Evolutionary conservation across 2,888 invertebrate genomes (phyloP), one percentile per base, ranked within the genome.

Genomic region (Drosophila hawaiiensis): DNA sequence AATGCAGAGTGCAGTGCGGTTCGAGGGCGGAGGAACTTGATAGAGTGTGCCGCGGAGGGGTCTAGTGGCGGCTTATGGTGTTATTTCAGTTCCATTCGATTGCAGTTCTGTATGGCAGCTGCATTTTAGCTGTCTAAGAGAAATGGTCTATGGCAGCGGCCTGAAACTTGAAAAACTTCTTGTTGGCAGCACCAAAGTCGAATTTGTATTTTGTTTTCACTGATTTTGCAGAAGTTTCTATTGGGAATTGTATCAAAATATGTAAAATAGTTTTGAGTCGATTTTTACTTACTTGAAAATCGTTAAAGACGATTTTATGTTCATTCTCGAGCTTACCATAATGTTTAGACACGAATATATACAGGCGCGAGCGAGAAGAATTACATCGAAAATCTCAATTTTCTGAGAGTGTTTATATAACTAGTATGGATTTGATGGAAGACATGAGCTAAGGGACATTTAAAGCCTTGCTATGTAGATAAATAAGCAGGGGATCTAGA

Each of bases 331-430:
- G 78, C 78, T 86, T 82, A 89, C 84, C 89, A 78, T 67, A 71
- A 69, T 74, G 61, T 64, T 67, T 29, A 81, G 76, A 82, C 81
- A 79, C 87, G 84, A 86, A 81, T 55, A 76, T 78, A 61, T 61
- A 83, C 87, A 88, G 87, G 87, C 84, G 87, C 87, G 87, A 88
- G 87, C 82, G 76, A 86, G 87, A 88, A 88, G 87, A 88, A 87
- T 83, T 68, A 87, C 87, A 78, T 69, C 87, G 87, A 88, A 88
- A 88, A 87, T 71, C 35, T 71, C 16, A 16, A 28, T 60, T 37
- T 19, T 16, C 22, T 22, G n/a, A 6, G n/a, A 29, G 33, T 28
- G 16, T 14, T 31, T 31, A 22, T 33, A 35, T 47, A 49, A 52
- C 58, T 52, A 33, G 19, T 22, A 39, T 58, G 5, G 35, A 31